Evolutionary conservation across 2,113 vertebrate species (phyloP), one percentile per base, ranked within the genome.

Genomic region (Pseudorectes ferrugineus): DNA sequence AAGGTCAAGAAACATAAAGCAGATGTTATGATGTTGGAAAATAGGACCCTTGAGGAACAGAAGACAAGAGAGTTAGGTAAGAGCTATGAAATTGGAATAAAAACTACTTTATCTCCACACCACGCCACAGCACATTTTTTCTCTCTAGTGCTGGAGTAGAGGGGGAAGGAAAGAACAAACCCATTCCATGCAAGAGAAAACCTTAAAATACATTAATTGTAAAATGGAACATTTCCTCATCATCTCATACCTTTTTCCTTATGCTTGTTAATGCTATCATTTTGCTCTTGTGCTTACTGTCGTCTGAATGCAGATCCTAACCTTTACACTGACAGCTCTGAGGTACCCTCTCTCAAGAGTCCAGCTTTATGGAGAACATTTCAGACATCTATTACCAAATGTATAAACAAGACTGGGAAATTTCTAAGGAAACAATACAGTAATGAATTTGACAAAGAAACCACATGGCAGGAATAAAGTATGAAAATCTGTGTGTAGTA

Each of bases 1-100:
- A 85, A 92, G 92, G 93, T 90, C 90, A 93, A 90, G 92, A 89
- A 94, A 88, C 62, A 92, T 85, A 94, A 92, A 70, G 77, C 62
- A 92, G 62, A 89, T 73, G 62, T 68, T 88, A 79, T 18, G 45
- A 95, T 79, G 78, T 51, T 88, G 55, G 75, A 94, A 95, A 92
- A 96, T 54, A 93, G 82, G 71, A 83, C 74, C 67, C 67, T 57
- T 62, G 95, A 93, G 90, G 23, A 93, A 93, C 1, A 57, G 45
- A 43, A 83, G 63, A 77, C 55, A 73, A 91, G 49, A 88, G 73
- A 45, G 16, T 85, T 88, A 88, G 75, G 58, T 31, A 85, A 76
- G 49, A 94, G 21, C 52, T 82, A 75, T 26, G 62, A 92, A 93
- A 83, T 21, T 66, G 29, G 71, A 92, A 79, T 76, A 76, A 93